Evolutionary conservation across 1,140 invertebrate species (phyloP).

Genomic region (Achatina immaculata): DNA sequence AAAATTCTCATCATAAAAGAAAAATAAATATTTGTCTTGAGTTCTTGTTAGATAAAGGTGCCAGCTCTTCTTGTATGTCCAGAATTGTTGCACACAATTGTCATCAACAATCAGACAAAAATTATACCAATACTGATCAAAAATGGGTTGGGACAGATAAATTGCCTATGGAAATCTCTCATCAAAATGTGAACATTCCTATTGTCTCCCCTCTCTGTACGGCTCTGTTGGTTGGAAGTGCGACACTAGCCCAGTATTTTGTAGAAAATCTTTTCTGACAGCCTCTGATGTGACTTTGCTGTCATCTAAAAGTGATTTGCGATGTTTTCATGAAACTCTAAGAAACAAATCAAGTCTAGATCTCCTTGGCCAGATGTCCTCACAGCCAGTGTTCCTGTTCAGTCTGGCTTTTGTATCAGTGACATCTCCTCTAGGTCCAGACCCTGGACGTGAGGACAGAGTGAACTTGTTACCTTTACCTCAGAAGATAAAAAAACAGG

Average conservation of each 20-base stretch:
- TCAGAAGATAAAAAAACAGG: neutral
- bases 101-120: neutral
- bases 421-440: neutral
- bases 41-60: neutral
- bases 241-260: neutral
- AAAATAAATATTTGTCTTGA: neutral
- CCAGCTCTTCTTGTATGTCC: neutral
- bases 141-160: neutral
- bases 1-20: too few relatives aligned
- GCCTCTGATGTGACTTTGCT: neutral
- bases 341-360: neutral
- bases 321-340: too few relatives aligned
- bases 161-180: neutral
- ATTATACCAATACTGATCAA: neutral
- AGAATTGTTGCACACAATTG: neutral
- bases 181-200: neutral
- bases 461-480: neutral
- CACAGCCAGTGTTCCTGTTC: neutral
- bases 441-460: neutral
- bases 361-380: neutral
- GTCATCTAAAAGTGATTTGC: too few relatives aligned
- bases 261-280: neutral
- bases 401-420: neutral
- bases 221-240: neutral
- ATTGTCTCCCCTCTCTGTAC: neutral